Base-by-base conservation (phyloP, 2,888 invertebrate species). In the Hoplodrina blanda region DNA sequence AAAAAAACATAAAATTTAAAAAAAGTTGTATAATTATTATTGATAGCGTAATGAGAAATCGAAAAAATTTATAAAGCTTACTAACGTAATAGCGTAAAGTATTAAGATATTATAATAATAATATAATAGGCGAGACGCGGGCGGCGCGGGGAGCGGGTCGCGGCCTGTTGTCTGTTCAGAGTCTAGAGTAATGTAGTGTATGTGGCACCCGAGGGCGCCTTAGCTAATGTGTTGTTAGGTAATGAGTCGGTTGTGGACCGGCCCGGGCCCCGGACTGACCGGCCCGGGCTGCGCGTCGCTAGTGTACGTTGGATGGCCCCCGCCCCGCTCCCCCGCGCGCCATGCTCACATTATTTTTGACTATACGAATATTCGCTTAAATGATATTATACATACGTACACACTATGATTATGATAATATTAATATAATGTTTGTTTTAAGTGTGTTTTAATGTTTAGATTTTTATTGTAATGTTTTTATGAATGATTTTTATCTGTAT, bases 381-480 rank as follows among this genome's bases (percentile, higher is more conserved):
- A 95, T 94, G 94, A 95, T 95, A 95, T 94, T 95, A 95, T 95
- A 95, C 94, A 92, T 95, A 95, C 94, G 92, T 95, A 96, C 95
- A 95, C 95, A 93, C 95, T 95, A 95, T 95, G 93, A 95, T 94
- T 94, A 95, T 90, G 93, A 94, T 95, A 96, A 95, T 95, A 95
- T 96, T 96, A 96, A 95, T 96, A 95, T 96, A 96, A 95, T 96
- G 95, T 95, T 96, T 96, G 96, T 96, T 96, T 96, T 96, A 95
- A 95, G 96, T 92, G 96, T 95, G 96, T 95, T 95, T 96, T 95
- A 95, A 96, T 95, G 95, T 95, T 96, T 96, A 96, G 96, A 96
- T 95, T 96, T 96, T 96, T 96, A 96, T 96, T 96, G 94, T 96
- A 96, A 96, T 96, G 96, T 96, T 96, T 96, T 96, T 95, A 95